Percentiles rank a stretch among this genome's conserved stretches.
phyloP scores from a whole-genome alignment of 1,140 invertebrate genomes.

The Spodoptera frugiperda region DNA sequence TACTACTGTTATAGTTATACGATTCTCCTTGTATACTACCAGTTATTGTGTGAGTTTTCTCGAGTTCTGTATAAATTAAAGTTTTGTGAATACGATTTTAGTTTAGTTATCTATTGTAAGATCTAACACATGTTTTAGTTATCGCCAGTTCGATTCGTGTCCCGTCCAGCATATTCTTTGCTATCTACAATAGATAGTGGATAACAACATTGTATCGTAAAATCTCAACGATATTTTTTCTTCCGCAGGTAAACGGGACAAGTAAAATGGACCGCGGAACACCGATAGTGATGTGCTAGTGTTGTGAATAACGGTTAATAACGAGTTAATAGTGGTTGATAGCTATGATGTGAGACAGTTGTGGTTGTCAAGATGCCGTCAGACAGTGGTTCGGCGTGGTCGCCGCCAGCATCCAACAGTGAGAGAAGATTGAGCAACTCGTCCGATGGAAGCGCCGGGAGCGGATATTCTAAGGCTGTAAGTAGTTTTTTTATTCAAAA shows the following conservation, averaged over 20 bases:
- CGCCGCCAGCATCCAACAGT: conserved; percentile 76
- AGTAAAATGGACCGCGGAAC: conserved; percentile 66
- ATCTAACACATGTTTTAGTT: conserved; percentile 49
- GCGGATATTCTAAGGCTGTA: conserved; percentile 84
- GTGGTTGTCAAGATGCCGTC: conserved; percentile 77
- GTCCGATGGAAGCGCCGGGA: conserved; percentile 84
- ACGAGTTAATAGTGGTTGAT: conserved; percentile 59
- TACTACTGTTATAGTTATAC: conserved; percentile 53
- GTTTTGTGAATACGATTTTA: conserved; percentile 5
- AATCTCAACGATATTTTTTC: conserved; percentile 42
- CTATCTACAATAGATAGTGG: conserved; percentile 18
- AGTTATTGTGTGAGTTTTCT: conserved; percentile 49
- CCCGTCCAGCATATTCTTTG: conserved; percentile 14
- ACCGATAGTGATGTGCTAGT: conserved; percentile 62
- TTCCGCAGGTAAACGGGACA: conserved; percentile 66
- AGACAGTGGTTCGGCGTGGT: conserved; percentile 79
- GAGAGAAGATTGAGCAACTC: conserved; percentile 85
- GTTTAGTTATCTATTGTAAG: background rate
- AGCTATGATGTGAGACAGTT: conserved; percentile 71
- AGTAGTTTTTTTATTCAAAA: conserved; percentile 59
- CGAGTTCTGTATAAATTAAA: conserved; percentile 5
- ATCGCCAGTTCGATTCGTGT: conserved; percentile 36
- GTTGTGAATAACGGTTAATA: conserved; percentile 61
- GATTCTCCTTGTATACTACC: conserved; percentile 16
- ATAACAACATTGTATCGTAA: conserved; percentile 30